Percentiles rank a stretch among this genome's conserved stretches.
Evolutionary conservation across 2,113 vertebrate species (phyloP).

Genomic region (Ovis aries): ARS-UI_Ramb_v3.0 NC_056055.1:190761501-190762000

Average conservation of each 20-base stretch:
- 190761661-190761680: background rate
- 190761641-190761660: background rate
- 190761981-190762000: background rate
- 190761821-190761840: accelerated
- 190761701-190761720: background rate
- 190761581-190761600: background rate
- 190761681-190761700: background rate
- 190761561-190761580: background rate
- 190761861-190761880: background rate
- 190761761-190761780: background rate
- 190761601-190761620: background rate
- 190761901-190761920: background rate
- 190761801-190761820: background rate
- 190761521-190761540: background rate
- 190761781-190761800: background rate
- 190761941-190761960: background rate
- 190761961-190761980: background rate
- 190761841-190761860: background rate
- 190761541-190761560: background rate
- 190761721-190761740: background rate
- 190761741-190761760: background rate
- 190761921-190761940: background rate
- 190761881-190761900: background rate
- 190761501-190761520: background rate
- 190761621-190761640: background rate